Base-by-base conservation (phyloP, 2,113 vertebrate species). In the Toxotes chatareus region DNA sequence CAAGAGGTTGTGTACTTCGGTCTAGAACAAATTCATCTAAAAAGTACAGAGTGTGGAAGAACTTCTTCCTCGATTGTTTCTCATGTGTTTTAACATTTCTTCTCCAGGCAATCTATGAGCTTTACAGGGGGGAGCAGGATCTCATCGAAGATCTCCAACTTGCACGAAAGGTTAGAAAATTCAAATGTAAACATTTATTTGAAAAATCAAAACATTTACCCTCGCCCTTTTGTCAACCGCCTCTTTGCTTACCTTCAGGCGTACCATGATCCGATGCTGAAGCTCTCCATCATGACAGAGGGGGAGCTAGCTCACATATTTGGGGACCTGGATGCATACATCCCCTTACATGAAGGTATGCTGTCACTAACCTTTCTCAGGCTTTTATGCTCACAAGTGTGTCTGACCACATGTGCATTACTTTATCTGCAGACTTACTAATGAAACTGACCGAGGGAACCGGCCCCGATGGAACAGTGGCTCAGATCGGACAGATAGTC, bases 261-360 rank as follows among this genome's bases (percentile, higher is more conserved):
- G 10, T 99, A 99, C 84, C 98, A 99, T 3, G 97, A 99, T 47
- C 97, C 98, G 0, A 99, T 99, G 98, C 93, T 99, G 79, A 99
- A 99, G 87, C 95, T 99, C 31, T 97, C 95, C 16, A 99, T 99
- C 89, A 99, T 99, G 97, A 97, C 97, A 0, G 97, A 98, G 90
- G 97, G 97, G 83, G 98, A 99, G 8, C 94, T 99, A 59, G 94
- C 95, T 27, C 97, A 99, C 66, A 99, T 99, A 80, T 99, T 99
- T 87, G 98, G 98, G 17, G 97, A 98, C 85, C 90, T 99, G 93
- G 98, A 99, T 62, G 97, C 98, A 9, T 99, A 99, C 32, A 99
- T 99, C 88, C 98, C 98, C 62, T 92, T 99, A 61, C 98, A 99
- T 10, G 96, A 99, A 95, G 97, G 92, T 93, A 55, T 59, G 73